Conservation (phyloP, 2,888 invertebrate species). For the Synanthedon tipuliformis region DNA sequence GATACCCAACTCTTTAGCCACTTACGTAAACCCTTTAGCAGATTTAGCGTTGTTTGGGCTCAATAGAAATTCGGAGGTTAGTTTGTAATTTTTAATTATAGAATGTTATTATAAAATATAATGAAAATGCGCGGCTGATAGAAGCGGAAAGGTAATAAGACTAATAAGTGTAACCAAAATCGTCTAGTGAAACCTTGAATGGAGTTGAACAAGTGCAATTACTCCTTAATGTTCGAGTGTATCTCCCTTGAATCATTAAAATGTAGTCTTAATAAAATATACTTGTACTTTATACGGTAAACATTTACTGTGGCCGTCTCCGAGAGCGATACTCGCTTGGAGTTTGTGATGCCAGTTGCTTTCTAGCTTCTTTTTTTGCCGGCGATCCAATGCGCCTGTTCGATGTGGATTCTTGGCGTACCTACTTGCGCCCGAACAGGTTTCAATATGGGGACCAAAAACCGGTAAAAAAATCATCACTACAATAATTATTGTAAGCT, state of each 20-base stretch:
- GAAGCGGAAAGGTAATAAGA: too few relatives aligned
- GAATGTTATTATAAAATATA: too few relatives aligned
- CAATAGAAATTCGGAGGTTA: too few relatives aligned
- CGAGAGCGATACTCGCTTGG: slow-evolving; percentile 22
- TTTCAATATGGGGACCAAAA: slow-evolving; percentile 52
- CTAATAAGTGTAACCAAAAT: slow-evolving; percentile 2
- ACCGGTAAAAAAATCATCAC: slow-evolving; percentile 61
- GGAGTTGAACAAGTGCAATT: too few relatives aligned
- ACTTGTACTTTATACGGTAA: slow-evolving; percentile 19
- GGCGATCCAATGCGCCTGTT: slow-evolving; percentile 39
- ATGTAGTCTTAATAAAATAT: slow-evolving; percentile 16
- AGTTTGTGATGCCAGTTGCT: slow-evolving; percentile 39
- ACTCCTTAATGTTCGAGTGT: background rate
- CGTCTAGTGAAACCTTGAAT: background rate
- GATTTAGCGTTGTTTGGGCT: too few relatives aligned
- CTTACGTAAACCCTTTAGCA: too few relatives aligned
- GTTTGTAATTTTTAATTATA: too few relatives aligned
- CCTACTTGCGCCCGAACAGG: slow-evolving; percentile 57
- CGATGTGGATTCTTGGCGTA: slow-evolving; percentile 52
- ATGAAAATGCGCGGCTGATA: too few relatives aligned
- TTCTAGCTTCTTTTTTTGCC: slow-evolving; percentile 45
- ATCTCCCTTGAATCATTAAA: slow-evolving; percentile 1
- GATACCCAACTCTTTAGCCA: too few relatives aligned
- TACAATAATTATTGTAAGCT: slow-evolving; percentile 53
- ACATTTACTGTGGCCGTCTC: slow-evolving; percentile 22